Base-by-base conservation (phyloP, 2,888 invertebrate genomes). In the Drosophila heteroneura region DNA sequence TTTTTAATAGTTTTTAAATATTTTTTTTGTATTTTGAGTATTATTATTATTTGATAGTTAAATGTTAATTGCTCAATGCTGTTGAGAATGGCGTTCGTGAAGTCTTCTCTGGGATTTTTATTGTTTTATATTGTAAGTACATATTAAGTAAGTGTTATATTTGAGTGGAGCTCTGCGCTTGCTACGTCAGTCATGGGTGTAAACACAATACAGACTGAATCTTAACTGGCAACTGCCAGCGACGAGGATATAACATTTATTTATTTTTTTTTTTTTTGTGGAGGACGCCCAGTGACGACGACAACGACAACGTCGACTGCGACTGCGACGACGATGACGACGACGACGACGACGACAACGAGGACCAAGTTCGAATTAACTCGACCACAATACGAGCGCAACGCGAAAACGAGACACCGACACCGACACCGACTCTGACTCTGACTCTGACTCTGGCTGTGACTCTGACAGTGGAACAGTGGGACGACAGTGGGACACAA, bases 141-240 rank as follows among this genome's bases (percentile, higher is more conserved):
- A 65, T 76, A 62, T 66, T 81, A 72, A 81, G 69, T 64, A 81
- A 72, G 77, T 76, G 32, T 71, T 67, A 30, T 76, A 70, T 70
- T 73, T 77, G 33, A 76, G 68, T 70, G 68, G 70, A 81, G 82
- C 74, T 82, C 75, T 76, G 82, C 84, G 89, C 85, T 85, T 78
- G 84, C 83, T 82, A 92, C 92, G 92, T 92, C 92, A 91, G 85
- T 84, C 91, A 85, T 85, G 88, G 91, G 91, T 91, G 92, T 92
- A 91, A 92, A 92, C 91, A 92, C 91, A 91, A 92, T 92, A 92
- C 88, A 91, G 90, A 92, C 92, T 92, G 89, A 91, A 85, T 77
- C 85, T 73, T 80, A 81, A 79, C 82, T 86, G 83, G 85, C 74
- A 66, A 80, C 70, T 70, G 76, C 70, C 74, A 73, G 51, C 77